phyloP scores from a whole-genome alignment of 2,113 vertebrate species.

The Hemiprocne comata region DNA sequence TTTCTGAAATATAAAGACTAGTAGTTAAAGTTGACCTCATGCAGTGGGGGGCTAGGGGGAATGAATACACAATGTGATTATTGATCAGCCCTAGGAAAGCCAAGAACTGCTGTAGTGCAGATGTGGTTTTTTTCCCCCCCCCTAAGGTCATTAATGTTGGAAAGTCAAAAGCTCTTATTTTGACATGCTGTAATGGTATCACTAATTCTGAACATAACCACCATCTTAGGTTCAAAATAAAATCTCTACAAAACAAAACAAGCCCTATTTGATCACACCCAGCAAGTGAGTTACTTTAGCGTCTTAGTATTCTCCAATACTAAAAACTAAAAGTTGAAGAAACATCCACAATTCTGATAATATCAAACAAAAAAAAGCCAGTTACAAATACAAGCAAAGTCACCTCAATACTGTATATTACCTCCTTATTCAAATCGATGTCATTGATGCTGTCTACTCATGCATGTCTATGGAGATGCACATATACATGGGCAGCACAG shows the following conservation, averaged over 20 bases:
- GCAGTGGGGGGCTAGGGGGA: not conserved
- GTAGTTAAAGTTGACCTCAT: slow-evolving; percentile 14
- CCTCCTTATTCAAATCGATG: slow-evolving; percentile 25
- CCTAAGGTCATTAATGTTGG: not conserved
- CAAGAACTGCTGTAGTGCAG: not conserved
- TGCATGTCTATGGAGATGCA: not conserved
- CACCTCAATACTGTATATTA: not conserved
- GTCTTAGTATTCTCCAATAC: not conserved
- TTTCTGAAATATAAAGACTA: slow-evolving; percentile 19
- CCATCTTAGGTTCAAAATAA: not conserved
- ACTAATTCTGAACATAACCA: not conserved
- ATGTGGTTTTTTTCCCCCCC: not conserved
- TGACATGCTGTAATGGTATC: not conserved
- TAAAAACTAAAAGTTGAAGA: not conserved
- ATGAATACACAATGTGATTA: slow-evolving; percentile 54
- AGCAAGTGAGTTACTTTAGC: not conserved
- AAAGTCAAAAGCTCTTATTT: slow-evolving; percentile 14
- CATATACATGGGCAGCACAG: not conserved
- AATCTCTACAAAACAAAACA: not conserved
- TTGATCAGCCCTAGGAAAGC: slow-evolving; percentile 33
- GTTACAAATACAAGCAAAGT: not conserved
- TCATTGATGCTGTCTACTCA: slow-evolving; percentile 7
- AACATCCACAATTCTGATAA: not conserved
- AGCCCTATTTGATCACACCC: not conserved
- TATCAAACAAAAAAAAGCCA: not conserved